phyloP scores from a whole-genome alignment of 2,888 invertebrate species.

The Nasonia oneida region DNA sequence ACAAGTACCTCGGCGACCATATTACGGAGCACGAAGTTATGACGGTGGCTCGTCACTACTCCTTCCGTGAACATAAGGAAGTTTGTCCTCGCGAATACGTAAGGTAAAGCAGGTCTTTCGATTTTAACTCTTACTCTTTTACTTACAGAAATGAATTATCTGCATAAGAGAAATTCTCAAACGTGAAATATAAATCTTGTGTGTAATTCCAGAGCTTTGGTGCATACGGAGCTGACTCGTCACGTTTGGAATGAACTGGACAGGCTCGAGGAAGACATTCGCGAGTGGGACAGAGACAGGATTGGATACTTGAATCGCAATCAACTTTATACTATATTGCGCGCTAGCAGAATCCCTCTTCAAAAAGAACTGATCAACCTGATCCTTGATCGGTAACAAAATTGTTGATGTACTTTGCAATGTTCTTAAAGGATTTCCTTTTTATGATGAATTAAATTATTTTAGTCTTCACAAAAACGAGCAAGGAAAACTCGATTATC shows the following conservation, averaged over 20 bases:
- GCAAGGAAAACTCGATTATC: slow-evolving; percentile 84
- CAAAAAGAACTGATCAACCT: slow-evolving; percentile 85
- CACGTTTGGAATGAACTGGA: slow-evolving; percentile 87
- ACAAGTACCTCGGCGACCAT: slow-evolving; percentile 84
- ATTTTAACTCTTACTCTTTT: not conserved
- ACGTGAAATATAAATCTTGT: not conserved
- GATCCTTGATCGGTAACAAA: slow-evolving; percentile 84
- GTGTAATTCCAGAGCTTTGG: slow-evolving; percentile 81
- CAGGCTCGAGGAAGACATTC: slow-evolving; percentile 82
- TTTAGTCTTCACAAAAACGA: slow-evolving; percentile 84
- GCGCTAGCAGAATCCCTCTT: slow-evolving; percentile 86
- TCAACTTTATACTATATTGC: slow-evolving; percentile 84
- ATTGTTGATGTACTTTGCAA: not conserved
- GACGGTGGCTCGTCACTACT: slow-evolving; percentile 87
- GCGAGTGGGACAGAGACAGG: slow-evolving; percentile 81
- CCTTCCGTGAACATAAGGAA: slow-evolving; percentile 81
- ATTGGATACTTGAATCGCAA: slow-evolving; percentile 82
- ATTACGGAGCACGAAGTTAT: slow-evolving; percentile 91
- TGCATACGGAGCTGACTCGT: slow-evolving; percentile 87
- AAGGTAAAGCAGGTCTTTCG: slow-evolving; percentile 68
- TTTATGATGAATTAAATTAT: slow-evolving; percentile 2
- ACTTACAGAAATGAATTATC: not conserved
- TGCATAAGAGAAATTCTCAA: too few species aligned
- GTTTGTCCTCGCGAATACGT: slow-evolving; percentile 71
- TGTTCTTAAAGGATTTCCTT: not conserved